Evolutionary conservation across 1,140 invertebrate species (phyloP), one percentile per base, ranked within the genome.

Genomic region (Temnothorax nylanderi): DNA sequence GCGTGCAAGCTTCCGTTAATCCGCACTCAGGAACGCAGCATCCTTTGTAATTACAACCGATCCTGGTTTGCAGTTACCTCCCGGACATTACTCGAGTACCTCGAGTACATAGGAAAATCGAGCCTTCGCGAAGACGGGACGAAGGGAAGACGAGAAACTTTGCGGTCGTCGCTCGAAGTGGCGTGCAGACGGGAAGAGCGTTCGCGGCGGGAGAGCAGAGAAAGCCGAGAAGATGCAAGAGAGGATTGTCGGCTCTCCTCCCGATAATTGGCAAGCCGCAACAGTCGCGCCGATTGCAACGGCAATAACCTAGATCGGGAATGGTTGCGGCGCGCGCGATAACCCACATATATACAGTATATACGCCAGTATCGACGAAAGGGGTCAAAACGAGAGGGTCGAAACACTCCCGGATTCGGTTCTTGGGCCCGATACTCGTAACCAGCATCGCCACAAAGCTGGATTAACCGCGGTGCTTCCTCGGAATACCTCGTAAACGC

Each of bases 251-350:
- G 58, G 18, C 11, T 18, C 18, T 32, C n/a, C n/a, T 44, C 26
- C 84, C 88, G 74, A 90, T 91, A 91, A 92, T 92, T 91, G 91
- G 72, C 81, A 85, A 88, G 72, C 87, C 84, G 58, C 91, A 88
- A 88, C 60, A 88, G 54, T 90, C 81, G 86, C 88, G 54, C 88
- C 88, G 86, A 90, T 91, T 91, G 84, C 88, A 90, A 87, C 88
- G 72, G 89, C 88, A 89, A 89, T 91, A 91, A 91, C 90, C 90
- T 72, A 91, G 77, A 91, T 91, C 77, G 81, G 88, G 76, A 88
- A 91, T 90, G 75, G 80, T 74, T 87, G 51, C 47, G 77, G 77
- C 51, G 86, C 49, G 21, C 51, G 54, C 56, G 89, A 74, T 88
- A 90, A 88, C 89, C 62, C 56, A 87, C 54, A 84, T 77, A 71